Evolutionary conservation across 2,113 vertebrate genomes (phyloP).

Genomic region (Macquaria ambigua): DNA sequence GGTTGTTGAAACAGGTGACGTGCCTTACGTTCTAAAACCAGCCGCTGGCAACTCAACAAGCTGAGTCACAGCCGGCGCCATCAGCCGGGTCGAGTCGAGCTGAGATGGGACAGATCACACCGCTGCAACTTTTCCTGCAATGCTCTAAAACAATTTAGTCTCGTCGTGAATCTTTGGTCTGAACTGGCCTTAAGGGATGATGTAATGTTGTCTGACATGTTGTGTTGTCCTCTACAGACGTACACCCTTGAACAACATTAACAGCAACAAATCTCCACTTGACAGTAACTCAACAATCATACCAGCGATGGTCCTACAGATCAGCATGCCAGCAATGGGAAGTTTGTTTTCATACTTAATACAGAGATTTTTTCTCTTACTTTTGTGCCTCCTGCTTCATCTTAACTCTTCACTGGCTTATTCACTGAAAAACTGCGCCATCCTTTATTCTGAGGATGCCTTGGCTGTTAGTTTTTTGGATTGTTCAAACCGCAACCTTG

Average conservation of each 20-base stretch:
- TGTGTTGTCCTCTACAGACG: conserved; percentile 2
- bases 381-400: conserved; percentile 28
- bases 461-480: background rate
- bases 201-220: background rate
- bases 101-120: no score
- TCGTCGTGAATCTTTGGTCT: no score
- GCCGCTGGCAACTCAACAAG: no score
- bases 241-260: background rate
- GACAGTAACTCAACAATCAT: background rate
- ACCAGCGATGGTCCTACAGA: background rate
- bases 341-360: background rate
- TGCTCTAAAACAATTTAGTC: no score
- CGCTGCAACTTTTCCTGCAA: no score
- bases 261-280: background rate
- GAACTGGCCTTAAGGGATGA: background rate
- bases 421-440: conserved; percentile 47
- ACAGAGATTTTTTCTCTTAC: background rate
- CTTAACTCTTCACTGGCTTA: conserved; percentile 18
- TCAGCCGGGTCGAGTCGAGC: no score
- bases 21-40: no score
- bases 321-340: background rate
- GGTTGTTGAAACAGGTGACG: no score
- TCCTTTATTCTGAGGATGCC: background rate
- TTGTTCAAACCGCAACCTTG: background rate
- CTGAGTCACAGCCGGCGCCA: no score